phyloP scores from a whole-genome alignment of 2,888 invertebrate genomes.

The Nipponacmea schrenckii region DNA sequence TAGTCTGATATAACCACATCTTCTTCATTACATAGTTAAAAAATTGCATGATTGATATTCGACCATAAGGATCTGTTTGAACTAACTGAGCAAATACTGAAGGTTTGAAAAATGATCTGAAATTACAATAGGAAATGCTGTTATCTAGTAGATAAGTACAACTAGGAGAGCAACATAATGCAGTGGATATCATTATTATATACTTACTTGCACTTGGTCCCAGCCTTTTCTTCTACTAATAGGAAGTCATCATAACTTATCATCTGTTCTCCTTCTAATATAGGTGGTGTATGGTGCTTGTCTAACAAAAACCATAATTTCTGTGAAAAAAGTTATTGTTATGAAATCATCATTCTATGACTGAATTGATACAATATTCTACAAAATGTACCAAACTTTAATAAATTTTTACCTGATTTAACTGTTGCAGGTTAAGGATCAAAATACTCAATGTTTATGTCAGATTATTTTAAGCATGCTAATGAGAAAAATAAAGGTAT shows the following conservation, averaged over 20 bases:
- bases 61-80: slow-evolving; percentile 85
- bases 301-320: slow-evolving; percentile 86
- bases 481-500: no score
- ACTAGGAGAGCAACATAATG: no score
- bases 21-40: slow-evolving; percentile 95
- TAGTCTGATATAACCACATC: slow-evolving; percentile 93
- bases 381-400: no score
- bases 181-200: no score
- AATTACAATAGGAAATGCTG: no score
- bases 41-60: slow-evolving; percentile 87
- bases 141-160: no score
- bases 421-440: no score
- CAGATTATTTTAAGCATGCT: no score
- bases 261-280: slow-evolving; percentile 81
- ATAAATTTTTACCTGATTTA: no score
- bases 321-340: slow-evolving; percentile 59
- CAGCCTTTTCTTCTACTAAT: slow-evolving; percentile 80
- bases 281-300: slow-evolving; percentile 81
- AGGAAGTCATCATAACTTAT: slow-evolving; percentile 88
- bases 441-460: no score
- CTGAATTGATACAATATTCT: no score
- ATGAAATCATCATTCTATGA: neutral
- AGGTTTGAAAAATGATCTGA: slow-evolving; percentile 83
- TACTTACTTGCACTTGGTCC: slow-evolving; percentile 77
- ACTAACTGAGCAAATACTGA: slow-evolving; percentile 88